These are phyloP conservation scores for Agonopterix heracliana DNA, from an alignment of 2,888 invertebrate genomes.

Conservation along the genomic window DNA sequence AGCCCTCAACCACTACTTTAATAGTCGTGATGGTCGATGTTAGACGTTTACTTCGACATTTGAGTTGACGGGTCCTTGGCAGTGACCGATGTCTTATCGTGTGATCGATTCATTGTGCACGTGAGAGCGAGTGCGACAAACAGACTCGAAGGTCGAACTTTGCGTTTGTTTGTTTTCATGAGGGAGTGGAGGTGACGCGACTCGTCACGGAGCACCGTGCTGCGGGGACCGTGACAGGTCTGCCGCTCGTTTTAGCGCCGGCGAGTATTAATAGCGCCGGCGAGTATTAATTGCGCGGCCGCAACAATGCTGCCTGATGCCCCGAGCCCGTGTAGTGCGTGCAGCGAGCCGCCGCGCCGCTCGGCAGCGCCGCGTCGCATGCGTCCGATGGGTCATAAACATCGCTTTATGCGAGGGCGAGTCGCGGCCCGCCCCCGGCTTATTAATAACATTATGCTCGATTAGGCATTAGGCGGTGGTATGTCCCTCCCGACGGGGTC, in stretches of 20 bases:
- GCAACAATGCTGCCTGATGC: conserved; percentile 22
- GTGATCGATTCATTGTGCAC: too few relatives aligned
- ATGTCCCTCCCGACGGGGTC: conserved; percentile 35
- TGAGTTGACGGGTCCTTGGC: too few relatives aligned
- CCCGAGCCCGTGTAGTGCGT: conserved; percentile 17
- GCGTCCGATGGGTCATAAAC: conserved; percentile 41
- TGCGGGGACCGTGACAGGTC: conserved; percentile 9
- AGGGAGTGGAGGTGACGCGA: background rate
- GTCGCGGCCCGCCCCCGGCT: conserved; percentile 43
- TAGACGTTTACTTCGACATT: too few relatives aligned
- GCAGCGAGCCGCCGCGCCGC: conserved; percentile 13
- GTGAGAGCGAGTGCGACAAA: too few relatives aligned
- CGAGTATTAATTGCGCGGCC: conserved; percentile 28
- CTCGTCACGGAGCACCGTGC: background rate
- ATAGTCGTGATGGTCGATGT: too few relatives aligned
- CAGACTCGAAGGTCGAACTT: too few relatives aligned
- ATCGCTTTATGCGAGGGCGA: conserved; percentile 41
- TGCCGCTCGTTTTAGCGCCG: conserved; percentile 20
- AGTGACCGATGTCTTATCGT: too few relatives aligned
- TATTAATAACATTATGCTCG: conserved; percentile 53
- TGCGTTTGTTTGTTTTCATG: background rate
- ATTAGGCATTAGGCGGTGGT: conserved; percentile 24
- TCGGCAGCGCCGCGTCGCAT: conserved; percentile 20
- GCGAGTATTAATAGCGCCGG: conserved; percentile 29
- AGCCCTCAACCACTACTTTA: too few relatives aligned